Conservation (phyloP, 2,113 vertebrate species). For the Alexandromys fortis region DNA sequence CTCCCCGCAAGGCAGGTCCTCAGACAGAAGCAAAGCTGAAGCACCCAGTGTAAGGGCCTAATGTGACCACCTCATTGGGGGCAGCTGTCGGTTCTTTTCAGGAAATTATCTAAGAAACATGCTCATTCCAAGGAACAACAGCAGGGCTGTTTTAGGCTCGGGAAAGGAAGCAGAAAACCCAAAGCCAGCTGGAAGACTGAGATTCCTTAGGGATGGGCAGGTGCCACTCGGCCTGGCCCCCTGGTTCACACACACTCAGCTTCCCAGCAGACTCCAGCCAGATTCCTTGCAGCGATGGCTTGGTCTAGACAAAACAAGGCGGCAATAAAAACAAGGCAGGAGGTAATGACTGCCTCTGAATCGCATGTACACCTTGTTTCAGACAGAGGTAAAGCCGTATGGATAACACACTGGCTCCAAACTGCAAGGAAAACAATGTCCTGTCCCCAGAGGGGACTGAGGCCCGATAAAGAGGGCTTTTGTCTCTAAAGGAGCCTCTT, state of each 20-base stretch:
- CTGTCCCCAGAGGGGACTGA: slow-evolving; percentile 80
- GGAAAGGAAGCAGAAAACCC: background rate
- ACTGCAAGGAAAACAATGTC: slow-evolving; percentile 83
- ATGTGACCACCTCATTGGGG: background rate
- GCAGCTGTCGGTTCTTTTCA: background rate
- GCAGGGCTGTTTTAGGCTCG: background rate
- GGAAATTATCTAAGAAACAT: slow-evolving; percentile 34
- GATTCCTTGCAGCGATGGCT: slow-evolving; percentile 81
- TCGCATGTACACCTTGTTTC: slow-evolving; percentile 83
- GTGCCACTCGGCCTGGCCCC: background rate
- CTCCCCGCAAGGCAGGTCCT: background rate
- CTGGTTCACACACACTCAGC: background rate
- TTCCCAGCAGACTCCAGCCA: slow-evolving; percentile 82
- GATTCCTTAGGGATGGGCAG: background rate
- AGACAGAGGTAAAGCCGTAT: slow-evolving; percentile 85
- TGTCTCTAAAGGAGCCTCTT: slow-evolving; percentile 81
- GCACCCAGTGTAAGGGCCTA: background rate
- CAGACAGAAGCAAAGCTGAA: background rate
- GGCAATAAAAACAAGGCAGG: slow-evolving; percentile 85
- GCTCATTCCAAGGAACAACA: background rate
- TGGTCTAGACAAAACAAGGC: slow-evolving; percentile 90
- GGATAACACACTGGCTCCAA: slow-evolving; percentile 82
- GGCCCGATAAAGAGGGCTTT: slow-evolving; percentile 82
- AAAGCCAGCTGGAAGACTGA: background rate
- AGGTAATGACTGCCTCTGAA: slow-evolving; percentile 86